These are phyloP conservation scores for Hydractinia symbiolongicarpus DNA, from an alignment of 30 jellyfish, hydroid and myxozoan genomes.

Conservation along the genomic window DNA sequence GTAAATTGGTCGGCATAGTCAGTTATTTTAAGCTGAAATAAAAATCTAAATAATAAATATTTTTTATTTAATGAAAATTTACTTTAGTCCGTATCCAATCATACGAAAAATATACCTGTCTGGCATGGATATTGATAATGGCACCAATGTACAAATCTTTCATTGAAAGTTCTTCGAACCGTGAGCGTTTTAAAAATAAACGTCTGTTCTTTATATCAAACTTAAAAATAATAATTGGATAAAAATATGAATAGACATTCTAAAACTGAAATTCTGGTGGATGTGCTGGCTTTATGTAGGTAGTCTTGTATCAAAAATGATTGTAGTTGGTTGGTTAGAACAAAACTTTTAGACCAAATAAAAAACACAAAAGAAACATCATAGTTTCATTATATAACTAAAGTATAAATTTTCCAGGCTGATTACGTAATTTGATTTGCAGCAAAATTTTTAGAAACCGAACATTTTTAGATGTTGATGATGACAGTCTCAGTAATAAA, in stretches of 20 bases:
- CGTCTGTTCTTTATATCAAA: constrained; percentile 90
- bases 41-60: neutral
- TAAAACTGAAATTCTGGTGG: too few species aligned
- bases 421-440: too few species aligned
- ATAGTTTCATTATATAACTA: too few species aligned
- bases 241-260: neutral
- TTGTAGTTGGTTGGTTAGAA: too few species aligned
- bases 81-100: neutral
- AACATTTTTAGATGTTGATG: too few species aligned
- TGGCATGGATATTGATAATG: constrained; percentile 84
- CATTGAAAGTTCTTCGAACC: constrained; percentile 63
- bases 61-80: neutral
- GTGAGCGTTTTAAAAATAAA: constrained; percentile 82
- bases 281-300: too few species aligned
- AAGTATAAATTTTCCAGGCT: too few species aligned
- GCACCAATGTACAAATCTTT: constrained; percentile 94
- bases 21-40: constrained; percentile 61
- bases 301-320: too few species aligned
- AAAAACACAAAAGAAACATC: too few species aligned
- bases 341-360: too few species aligned
- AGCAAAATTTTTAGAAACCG: too few species aligned
- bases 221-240: constrained; percentile 26
- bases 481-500: too few species aligned
- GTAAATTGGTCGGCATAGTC: constrained; percentile 95
- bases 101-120: constrained; percentile 62